Conservation (phyloP, 2,888 invertebrate species). For the Trilocha varians region DNA sequence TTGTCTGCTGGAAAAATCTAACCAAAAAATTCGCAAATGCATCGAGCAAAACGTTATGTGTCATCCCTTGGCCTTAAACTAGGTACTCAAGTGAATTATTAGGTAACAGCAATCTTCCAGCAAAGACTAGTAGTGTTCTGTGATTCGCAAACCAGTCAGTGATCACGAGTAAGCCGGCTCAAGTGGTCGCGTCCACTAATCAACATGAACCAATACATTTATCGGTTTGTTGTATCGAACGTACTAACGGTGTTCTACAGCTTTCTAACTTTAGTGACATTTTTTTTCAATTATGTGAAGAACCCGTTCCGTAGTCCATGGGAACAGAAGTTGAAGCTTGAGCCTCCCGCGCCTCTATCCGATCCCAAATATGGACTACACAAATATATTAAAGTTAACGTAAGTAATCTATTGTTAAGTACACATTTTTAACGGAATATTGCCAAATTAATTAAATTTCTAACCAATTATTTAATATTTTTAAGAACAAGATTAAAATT, state of each 20-base stretch:
- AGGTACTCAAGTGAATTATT: too few relatives aligned
- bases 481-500: too few relatives aligned
- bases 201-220: slow-evolving; percentile 20
- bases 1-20: too few relatives aligned
- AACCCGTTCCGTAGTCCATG: slow-evolving; percentile 42
- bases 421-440: too few relatives aligned
- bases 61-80: too few relatives aligned
- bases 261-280: slow-evolving; percentile 22
- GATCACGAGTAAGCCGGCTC: slow-evolving; percentile 1
- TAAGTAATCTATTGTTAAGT: slow-evolving; percentile 36
- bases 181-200: slow-evolving; percentile 18
- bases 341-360: slow-evolving; percentile 57
- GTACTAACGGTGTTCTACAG: slow-evolving; percentile 33
- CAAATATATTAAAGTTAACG: slow-evolving; percentile 69
- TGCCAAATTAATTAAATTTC: too few relatives aligned
- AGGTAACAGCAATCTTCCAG: neutral
- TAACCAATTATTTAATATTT: too few relatives aligned
- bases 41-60: too few relatives aligned
- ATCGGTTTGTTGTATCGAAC: slow-evolving; percentile 32
- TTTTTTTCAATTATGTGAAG: slow-evolving; percentile 37
- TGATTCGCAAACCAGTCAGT: neutral
- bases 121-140: neutral
- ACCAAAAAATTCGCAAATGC: too few relatives aligned
- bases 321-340: slow-evolving; percentile 45
- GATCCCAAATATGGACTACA: slow-evolving; percentile 70